These are phyloP conservation scores for Atrichornis clamosus DNA, from an alignment of 2,113 vertebrate species.

Conservation along the genomic window DNA sequence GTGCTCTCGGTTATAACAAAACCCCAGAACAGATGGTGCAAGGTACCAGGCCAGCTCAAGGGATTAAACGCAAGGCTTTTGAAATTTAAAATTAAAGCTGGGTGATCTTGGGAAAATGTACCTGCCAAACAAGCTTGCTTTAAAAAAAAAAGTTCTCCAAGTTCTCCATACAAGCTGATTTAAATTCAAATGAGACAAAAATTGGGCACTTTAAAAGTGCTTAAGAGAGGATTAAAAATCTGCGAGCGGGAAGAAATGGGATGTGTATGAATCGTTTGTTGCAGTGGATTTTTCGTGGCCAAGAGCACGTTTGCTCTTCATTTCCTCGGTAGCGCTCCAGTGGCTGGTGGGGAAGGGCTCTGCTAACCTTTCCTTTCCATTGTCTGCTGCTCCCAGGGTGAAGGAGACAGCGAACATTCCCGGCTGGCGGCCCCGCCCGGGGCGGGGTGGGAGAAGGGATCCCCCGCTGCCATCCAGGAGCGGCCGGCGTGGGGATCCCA, in stretches of 20 bases:
- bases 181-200: conserved; percentile 75
- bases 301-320: rapidly evolving
- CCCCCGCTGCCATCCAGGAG: rapidly evolving
- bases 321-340: neutral
- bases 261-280: neutral
- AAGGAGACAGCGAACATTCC: rapidly evolving
- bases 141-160: conserved; percentile 67
- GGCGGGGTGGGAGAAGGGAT: rapidly evolving
- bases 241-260: conserved; percentile 20
- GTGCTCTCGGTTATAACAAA: conserved; percentile 80
- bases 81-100: conserved; percentile 84
- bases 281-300: neutral
- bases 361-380: neutral
- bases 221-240: conserved; percentile 61
- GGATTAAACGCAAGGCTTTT: conserved; percentile 82
- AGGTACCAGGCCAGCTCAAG: conserved; percentile 81
- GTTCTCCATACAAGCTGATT: conserved; percentile 72
- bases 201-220: conserved; percentile 71
- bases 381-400: neutral
- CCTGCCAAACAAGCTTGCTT: conserved; percentile 72
- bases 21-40: conserved; percentile 81
- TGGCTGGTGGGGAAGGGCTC: neutral
- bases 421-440: neutral
- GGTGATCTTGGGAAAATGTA: conserved; percentile 75
- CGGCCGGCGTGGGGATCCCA: rapidly evolving